phyloP scores from a whole-genome alignment of 1,140 invertebrate species.

The Nephotettix cincticeps region DNA sequence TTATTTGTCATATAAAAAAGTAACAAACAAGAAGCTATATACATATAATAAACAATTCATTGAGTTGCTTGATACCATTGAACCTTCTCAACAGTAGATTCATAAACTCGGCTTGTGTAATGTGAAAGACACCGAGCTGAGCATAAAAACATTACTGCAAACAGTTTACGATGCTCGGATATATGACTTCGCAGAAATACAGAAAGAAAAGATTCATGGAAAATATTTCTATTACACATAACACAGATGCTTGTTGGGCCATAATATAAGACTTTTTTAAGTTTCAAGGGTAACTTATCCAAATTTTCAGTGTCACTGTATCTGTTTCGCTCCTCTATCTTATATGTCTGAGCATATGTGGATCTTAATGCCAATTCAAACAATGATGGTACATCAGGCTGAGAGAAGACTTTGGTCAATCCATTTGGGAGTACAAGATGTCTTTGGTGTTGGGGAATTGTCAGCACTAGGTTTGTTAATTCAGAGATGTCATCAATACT shows the following conservation, averaged over 20 bases:
- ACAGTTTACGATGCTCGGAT: conserved; percentile 3
- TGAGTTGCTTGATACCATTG: not conserved
- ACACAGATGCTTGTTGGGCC: conserved; percentile 1
- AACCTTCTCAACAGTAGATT: not conserved
- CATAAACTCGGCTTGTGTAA: not conserved
- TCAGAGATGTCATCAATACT: conserved; percentile 3
- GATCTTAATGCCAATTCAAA: not conserved
- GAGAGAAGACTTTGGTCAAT: not conserved
- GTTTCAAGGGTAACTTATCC: not conserved
- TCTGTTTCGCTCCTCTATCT: conserved; percentile 1
- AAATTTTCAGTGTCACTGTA: not conserved
- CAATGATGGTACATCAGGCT: not conserved
- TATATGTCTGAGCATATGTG: not conserved
- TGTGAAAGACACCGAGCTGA: not conserved
- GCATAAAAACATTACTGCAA: conserved; percentile 7
- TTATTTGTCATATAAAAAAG: not conserved
- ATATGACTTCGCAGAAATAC: not conserved
- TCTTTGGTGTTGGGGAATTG: not conserved
- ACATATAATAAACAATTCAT: not conserved
- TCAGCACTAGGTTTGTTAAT: not conserved
- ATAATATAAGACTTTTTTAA: not conserved
- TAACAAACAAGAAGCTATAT: not conserved
- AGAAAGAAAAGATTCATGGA: not conserved
- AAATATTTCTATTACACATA: not conserved
- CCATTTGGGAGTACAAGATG: not conserved